These are phyloP conservation scores for Eremophila alpestris DNA, from an alignment of 2,797 vertebrate species.

Conservation along the genomic window DNA sequence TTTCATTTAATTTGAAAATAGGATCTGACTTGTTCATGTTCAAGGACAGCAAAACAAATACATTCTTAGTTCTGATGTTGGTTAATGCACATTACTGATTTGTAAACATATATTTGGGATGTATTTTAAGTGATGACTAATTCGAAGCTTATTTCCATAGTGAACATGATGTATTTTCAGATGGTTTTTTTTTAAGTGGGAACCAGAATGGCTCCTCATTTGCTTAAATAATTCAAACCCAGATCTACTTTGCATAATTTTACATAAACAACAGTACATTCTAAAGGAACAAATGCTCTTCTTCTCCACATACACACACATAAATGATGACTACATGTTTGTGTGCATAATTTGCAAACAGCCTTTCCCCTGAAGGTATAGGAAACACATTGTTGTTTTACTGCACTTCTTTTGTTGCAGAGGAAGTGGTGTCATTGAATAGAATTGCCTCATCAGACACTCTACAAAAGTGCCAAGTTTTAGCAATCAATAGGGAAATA, in stretches of 20 bases:
- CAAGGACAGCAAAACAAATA: neutral
- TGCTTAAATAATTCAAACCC: slow-evolving; percentile 39
- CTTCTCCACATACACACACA: neutral
- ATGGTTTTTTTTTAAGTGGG: neutral
- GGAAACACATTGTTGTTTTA: slow-evolving; percentile 65
- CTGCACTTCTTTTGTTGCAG: slow-evolving; percentile 60
- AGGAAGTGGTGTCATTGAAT: slow-evolving; percentile 73
- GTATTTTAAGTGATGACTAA: slow-evolving; percentile 10
- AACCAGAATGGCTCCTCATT: slow-evolving; percentile 20
- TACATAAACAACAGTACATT: slow-evolving; percentile 10
- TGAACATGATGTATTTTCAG: neutral
- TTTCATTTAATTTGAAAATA: neutral
- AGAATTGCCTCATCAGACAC: slow-evolving; percentile 66
- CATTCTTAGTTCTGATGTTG: neutral
- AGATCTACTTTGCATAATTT: slow-evolving; percentile 57
- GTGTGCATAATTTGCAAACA: slow-evolving; percentile 70
- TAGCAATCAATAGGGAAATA: slow-evolving; percentile 70
- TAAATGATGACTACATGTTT: slow-evolving; percentile 56
- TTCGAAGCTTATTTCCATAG: slow-evolving; percentile 37
- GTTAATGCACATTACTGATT: neutral
- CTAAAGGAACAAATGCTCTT: slow-evolving; percentile 11
- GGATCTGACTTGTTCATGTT: neutral
- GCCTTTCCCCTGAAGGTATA: slow-evolving; percentile 50
- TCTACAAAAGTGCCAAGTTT: slow-evolving; percentile 68
- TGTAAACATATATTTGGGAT: slow-evolving; percentile 6